Evolutionary conservation across 2,888 invertebrate species (phyloP), one percentile per base, ranked within the genome.

Genomic region (Campoplex capitator): DNA sequence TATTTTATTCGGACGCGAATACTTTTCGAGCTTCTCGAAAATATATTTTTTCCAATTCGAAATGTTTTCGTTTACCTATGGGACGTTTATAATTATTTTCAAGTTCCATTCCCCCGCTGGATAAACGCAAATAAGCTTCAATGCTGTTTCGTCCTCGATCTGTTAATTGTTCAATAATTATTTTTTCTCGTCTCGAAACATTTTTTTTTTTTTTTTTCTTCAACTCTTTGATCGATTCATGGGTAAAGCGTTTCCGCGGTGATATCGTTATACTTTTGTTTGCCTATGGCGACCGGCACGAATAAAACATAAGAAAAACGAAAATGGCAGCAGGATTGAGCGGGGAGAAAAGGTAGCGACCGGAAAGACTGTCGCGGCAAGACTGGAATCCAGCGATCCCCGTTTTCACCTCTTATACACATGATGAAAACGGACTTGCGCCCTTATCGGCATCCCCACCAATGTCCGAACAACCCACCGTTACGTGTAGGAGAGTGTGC

Each of bases 311-410:
- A n/a, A 45, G 68, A 42, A 45, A 45, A 79, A 70, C 18, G 48
- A 76, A 65, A 32, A 62, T 42, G 42, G 42, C 28, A 42, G 32
- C 78, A 54, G 38, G 56, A 54, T 35, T 32, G 48, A 56, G 54
- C 45, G 3, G 13, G 54, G 13, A 42, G 48, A 73, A 45, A 71
- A 78, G 79, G 68, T 84, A 80, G 75, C 86, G 88, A 86, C 89
- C 86, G 84, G 89, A 90, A 89, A 85, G 85, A 91, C 89, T 89
- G 91, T 78, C 92, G 92, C 91, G 92, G 91, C 90, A 74, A 88
- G 90, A 92, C 92, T 92, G 90, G 89, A 92, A 88, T 88, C 83
- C 83, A 88, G 88, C 88, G 88, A 89, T 80, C 88, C 88, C 87
- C 85, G 88, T 67, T 80, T 38, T 75, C 88, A 77, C 74, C 79